A percentile compares a stretch with the other conserved stretches of the same genome.
Conservation (phyloP, 2,888 invertebrate genomes). For the Hyposoter dolosus region DNA sequence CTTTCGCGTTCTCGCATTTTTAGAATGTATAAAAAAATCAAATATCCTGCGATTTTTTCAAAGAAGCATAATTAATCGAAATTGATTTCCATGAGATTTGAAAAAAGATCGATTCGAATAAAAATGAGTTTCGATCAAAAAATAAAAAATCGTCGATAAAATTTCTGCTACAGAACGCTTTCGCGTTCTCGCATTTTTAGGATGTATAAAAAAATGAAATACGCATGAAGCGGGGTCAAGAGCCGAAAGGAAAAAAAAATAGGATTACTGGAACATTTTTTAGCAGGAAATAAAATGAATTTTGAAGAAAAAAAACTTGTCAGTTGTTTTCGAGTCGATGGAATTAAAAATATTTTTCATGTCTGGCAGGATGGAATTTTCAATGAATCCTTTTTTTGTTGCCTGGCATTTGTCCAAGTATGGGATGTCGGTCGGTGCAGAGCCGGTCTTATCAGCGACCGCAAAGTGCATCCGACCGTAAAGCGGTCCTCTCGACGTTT, state of each 20-base stretch:
- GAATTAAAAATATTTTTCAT: constrained; percentile 25
- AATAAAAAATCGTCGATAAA: not conserved
- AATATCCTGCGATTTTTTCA: too few species aligned
- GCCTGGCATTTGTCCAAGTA: constrained; percentile 79
- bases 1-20: too few species aligned
- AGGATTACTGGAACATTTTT: not conserved
- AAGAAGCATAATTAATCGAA: too few species aligned
- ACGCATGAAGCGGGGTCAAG: not conserved
- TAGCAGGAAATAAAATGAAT: too few species aligned
- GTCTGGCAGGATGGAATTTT: constrained; percentile 27
- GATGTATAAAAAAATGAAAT: not conserved
- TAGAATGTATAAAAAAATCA: not conserved
- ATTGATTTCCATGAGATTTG: too few species aligned
- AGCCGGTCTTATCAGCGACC: constrained; percentile 70
- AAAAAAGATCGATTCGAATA: too few species aligned
- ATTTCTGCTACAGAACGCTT: not conserved
- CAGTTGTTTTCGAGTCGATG: constrained; percentile 4
- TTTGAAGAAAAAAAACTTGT: not conserved
- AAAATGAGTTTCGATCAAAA: not conserved
- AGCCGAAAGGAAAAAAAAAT: not conserved
- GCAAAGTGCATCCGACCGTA: constrained; percentile 70
- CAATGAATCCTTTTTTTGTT: constrained; percentile 7
- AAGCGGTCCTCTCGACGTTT: constrained; percentile 62
- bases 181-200: too few species aligned
- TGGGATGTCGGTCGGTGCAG: constrained; percentile 80